Evolutionary conservation across 2,797 vertebrate genomes (phyloP).

Genomic region (Pogoniulus pusillus): DNA sequence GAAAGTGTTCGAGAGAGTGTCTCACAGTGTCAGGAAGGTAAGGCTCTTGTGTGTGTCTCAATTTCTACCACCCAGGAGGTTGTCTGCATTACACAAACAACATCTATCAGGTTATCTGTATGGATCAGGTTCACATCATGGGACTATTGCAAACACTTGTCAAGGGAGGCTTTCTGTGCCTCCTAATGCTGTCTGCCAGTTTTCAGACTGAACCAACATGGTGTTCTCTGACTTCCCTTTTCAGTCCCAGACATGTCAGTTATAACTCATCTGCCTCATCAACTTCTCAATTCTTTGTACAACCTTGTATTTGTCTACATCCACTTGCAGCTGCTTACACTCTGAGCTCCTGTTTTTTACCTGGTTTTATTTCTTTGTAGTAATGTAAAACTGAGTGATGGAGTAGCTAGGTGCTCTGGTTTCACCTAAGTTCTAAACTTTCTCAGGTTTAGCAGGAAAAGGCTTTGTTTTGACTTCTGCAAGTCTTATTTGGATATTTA

Average conservation of each 20-base stretch:
- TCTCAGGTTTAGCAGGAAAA: background rate
- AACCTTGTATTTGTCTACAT: background rate
- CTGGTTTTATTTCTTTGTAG: background rate
- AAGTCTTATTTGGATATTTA: background rate
- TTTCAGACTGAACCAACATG: background rate
- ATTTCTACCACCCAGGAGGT: background rate
- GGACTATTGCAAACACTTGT: background rate
- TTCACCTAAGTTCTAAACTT: background rate
- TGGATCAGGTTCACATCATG: background rate
- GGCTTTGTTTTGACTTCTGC: background rate
- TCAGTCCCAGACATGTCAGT: background rate
- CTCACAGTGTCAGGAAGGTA: constrained; percentile 92
- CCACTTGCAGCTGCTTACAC: background rate
- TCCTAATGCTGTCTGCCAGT: background rate
- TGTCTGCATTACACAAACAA: background rate
- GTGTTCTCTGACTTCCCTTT: background rate
- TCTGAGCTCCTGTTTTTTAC: background rate
- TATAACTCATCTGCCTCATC: background rate
- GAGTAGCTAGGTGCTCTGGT: background rate
- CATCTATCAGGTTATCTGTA: too few relatives aligned
- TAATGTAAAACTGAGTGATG: background rate
- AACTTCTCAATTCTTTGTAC: background rate
- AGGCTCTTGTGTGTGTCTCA: background rate
- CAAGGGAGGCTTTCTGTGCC: background rate
- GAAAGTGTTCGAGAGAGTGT: constrained; percentile 92